Conservation (phyloP, 2,113 vertebrate species). For the Junco hyemalis region DNA sequence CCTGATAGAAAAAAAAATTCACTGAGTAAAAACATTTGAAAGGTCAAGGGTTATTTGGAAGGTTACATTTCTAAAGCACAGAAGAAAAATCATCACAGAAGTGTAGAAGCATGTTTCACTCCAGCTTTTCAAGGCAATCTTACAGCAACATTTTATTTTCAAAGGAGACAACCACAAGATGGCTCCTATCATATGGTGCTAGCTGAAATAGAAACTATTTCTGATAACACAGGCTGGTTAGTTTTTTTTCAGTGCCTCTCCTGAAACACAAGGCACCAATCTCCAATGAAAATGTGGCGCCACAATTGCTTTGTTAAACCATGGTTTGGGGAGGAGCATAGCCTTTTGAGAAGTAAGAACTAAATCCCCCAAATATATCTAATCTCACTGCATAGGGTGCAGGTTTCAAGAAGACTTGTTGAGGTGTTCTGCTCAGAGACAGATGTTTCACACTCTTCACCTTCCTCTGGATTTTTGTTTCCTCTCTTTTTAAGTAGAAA, state of each 20-base stretch:
- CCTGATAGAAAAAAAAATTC: neutral
- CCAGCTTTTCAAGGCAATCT: neutral
- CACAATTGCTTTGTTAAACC: neutral
- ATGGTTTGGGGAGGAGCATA: neutral
- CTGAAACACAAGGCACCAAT: neutral
- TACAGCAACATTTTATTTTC: neutral
- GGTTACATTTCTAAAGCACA: neutral
- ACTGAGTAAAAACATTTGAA: neutral
- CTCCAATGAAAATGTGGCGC: neutral
- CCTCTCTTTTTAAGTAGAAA: neutral
- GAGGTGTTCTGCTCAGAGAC: neutral
- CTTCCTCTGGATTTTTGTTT: neutral
- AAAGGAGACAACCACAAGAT: conserved; percentile 60
- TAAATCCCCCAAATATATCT: neutral
- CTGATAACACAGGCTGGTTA: neutral
- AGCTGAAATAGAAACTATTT: neutral
- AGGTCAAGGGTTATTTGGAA: neutral
- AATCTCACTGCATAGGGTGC: neutral
- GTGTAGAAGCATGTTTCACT: neutral
- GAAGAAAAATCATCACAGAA: neutral
- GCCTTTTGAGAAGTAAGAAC: neutral
- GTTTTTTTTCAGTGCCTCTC: neutral
- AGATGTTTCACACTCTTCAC: neutral
- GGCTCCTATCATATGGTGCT: conserved; percentile 29
- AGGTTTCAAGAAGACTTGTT: neutral